Percentiles rank a stretch among this genome's conserved stretches.
These are phyloP conservation scores for Saturnia japonica DNA, from an alignment of 2,888 invertebrate species.

Conservation along the genomic window DNA sequence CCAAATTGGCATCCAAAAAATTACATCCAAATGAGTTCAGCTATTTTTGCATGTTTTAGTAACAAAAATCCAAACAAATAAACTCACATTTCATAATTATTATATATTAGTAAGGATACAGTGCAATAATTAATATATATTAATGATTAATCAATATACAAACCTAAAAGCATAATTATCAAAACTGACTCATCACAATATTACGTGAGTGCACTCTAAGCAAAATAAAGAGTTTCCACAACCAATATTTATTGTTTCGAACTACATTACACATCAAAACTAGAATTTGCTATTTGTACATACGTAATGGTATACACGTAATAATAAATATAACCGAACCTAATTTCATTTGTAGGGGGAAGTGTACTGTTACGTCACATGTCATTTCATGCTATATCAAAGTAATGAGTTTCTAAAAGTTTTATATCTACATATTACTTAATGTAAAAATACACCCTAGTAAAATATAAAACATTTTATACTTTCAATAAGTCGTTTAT, in stretches of 20 bases:
- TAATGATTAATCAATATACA: not conserved
- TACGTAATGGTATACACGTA: not conserved
- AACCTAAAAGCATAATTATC: not conserved
- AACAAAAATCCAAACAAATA: too few relatives aligned
- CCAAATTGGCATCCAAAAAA: too few relatives aligned
- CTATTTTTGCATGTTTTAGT: too few relatives aligned
- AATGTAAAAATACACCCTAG: too few relatives aligned
- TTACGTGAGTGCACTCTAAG: not conserved
- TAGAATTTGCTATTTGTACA: conserved; percentile 2
- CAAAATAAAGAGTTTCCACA: not conserved
- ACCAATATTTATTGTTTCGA: not conserved
- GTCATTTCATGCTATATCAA: not conserved
- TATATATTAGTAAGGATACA: not conserved
- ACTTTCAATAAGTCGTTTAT: too few relatives aligned
- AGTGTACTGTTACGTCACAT: not conserved
- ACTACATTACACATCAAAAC: not conserved
- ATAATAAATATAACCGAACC: not conserved
- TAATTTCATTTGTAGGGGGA: not conserved
- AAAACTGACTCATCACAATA: not conserved
- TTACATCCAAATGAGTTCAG: too few relatives aligned
- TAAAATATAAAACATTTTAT: too few relatives aligned
- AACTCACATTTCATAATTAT: too few relatives aligned
- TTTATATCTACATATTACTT: not conserved
- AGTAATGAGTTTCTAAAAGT: not conserved
- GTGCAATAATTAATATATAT: not conserved